Evolutionary conservation across 2,888 invertebrate genomes (phyloP), one percentile per base, ranked within the genome.

Genomic region (Autographa gamma): DNA sequence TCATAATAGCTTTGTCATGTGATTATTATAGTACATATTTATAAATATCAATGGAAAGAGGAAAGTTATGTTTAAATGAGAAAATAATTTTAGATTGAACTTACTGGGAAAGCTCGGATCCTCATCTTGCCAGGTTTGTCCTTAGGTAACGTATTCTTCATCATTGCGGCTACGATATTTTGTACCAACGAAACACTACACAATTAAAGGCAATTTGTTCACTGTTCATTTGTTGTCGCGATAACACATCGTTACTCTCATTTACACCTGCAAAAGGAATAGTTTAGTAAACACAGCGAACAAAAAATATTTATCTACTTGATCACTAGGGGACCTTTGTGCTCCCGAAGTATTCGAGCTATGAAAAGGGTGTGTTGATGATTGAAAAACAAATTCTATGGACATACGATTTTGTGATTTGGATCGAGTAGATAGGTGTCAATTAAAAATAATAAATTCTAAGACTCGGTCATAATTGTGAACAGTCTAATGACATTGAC

Each of bases 101-200:
- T 98, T 96, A 99, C 99, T 93, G 99, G 99, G 96, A 99, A 99
- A 86, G 99, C 99, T 94, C 99, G 97, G 92, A 99, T 99, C 92
- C 99, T 97, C 99, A 99, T 99, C 96, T 99, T 99, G 96, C 98
- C 94, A 72, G 95, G 97, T 96, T 98, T 98, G 96, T 98, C 98
- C 95, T 98, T 98, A 88, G 97, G 97, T 94, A 97, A 96, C 87
- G 97, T 96, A 93, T 97, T 96, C 95, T 97, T 97, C 97, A 97
- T 97, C 96, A 97, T 97, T 93, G 89, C 91, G 85, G 85, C 86
- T 87, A 85, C 83, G 80, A 83, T 86, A 81, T 85, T 81, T 87
- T 86, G 87, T 84, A 89, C 88, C 89, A 91, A 90, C 86, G 88
- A 91, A 91, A 89, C 85, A 88, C 88, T 90, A 89, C 85, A 89